Evolutionary conservation across 1,140 invertebrate species (phyloP), one percentile per base, ranked within the genome.

Genomic region (Leucophenga varia): DNA sequence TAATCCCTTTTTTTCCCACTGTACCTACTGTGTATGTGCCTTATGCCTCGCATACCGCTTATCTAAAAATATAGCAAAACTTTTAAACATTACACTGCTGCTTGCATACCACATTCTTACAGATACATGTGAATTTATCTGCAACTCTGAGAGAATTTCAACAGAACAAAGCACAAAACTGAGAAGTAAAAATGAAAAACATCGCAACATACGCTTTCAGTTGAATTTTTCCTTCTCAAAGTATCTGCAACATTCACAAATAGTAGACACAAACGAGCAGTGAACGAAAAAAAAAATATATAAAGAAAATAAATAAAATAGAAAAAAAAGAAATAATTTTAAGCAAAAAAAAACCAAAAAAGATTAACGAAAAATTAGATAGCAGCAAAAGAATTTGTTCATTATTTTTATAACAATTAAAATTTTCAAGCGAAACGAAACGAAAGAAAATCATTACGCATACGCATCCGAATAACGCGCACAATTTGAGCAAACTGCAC

Each of bases 131-230:
- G 22, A n/a, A n/a, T n/a, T n/a, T n/a, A n/a, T n/a, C n/a, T n/a
- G n/a, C n/a, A n/a, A n/a, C n/a, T n/a, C n/a, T n/a, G n/a, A n/a
- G n/a, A n/a, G n/a, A n/a, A n/a, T n/a, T 6, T 10, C 22, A 10
- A 25, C 22, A 5, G 22, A 25, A 5, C 22, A 25, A 25, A 25
- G 5, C 10, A 25, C 5, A 25, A 5, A 57, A 61, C 52, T 56
- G 55, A 64, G 49, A 38, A 54, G 49, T 37, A 55, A 63, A 47
- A 49, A 53, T 43, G 47, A 59, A 52, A 57, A 32, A 46, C 13
- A 37, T 25, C 22, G 22, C 22, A 25, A 5, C 22, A 25, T 10
- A 6, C 22, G 22, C 22, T 25, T 6, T 25, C 22, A 25, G 22
- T 25, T 25, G 22, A 25, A 25, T 25, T 25, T 25, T 25, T 25